Evolutionary conservation across 2,797 vertebrate genomes (phyloP).

Genomic region (Diglossa cyanea): DNA sequence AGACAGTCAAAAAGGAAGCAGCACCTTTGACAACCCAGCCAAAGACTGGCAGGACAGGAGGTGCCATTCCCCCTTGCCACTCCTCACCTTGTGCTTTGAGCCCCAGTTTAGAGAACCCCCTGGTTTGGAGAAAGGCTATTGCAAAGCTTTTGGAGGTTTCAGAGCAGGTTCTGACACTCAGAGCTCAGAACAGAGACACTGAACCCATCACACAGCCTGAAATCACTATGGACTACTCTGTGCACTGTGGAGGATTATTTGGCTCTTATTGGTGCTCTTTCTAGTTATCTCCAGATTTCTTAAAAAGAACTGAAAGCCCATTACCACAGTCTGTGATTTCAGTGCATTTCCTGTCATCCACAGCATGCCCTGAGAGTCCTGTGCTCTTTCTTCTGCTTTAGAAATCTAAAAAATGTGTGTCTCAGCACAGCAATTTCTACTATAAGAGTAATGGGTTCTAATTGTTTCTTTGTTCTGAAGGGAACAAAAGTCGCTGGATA

Average conservation of each 20-base stretch:
- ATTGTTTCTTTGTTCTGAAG: neutral
- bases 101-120: neutral
- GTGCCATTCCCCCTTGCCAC: neutral
- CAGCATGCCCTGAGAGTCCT: neutral
- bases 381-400: neutral
- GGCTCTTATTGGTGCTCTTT: neutral
- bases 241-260: neutral
- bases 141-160: neutral
- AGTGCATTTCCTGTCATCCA: neutral
- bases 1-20: neutral
- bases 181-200: neutral
- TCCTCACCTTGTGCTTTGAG: fast-evolving
- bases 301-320: neutral
- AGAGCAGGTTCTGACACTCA: neutral
- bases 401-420: neutral
- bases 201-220: neutral
- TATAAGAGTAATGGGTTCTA: neutral
- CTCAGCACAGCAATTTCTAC: neutral
- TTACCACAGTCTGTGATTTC: neutral
- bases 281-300: neutral
- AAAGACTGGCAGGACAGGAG: neutral
- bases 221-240: neutral
- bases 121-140: neutral
- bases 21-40: neutral
- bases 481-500: neutral